phyloP scores from a whole-genome alignment of 2,888 invertebrate genomes.

The Drosophila fungiperda region DNA sequence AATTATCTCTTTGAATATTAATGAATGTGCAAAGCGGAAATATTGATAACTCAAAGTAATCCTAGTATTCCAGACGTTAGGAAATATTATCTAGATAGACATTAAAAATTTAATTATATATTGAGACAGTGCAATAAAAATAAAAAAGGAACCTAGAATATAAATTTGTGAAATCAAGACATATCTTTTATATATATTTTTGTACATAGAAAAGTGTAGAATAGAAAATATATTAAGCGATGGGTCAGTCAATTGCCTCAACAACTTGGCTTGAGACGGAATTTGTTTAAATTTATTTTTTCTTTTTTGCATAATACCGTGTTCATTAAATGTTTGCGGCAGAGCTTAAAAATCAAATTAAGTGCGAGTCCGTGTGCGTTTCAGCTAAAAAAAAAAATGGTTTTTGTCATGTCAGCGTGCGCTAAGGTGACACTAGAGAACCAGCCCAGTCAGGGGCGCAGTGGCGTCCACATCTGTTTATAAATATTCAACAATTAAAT shows the following conservation, averaged over 20 bases:
- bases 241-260: slow-evolving; percentile 32
- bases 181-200: neutral
- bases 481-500: slow-evolving; percentile 76
- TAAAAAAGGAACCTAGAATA: slow-evolving; percentile 15
- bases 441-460: slow-evolving; percentile 1
- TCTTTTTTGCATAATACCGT: slow-evolving; percentile 50
- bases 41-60: slow-evolving; percentile 15
- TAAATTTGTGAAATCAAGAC: slow-evolving; percentile 27
- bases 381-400: slow-evolving; percentile 28
- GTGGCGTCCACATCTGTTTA: slow-evolving; percentile 38
- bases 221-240: slow-evolving; percentile 31
- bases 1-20: slow-evolving; percentile 49
- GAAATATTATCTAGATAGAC: slow-evolving; percentile 38
- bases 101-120: slow-evolving; percentile 45
- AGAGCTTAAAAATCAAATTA: slow-evolving; percentile 48
- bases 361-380: slow-evolving; percentile 41
- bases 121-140: slow-evolving; percentile 13
- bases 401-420: slow-evolving; percentile 54
- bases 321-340: slow-evolving; percentile 37
- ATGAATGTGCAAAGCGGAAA: slow-evolving; percentile 61
- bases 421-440: slow-evolving; percentile 69
- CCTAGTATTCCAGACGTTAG: slow-evolving; percentile 1
- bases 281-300: neutral
- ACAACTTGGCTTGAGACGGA: slow-evolving; percentile 20
- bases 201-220: neutral